Conservation (phyloP, 1,140 invertebrate species). For the Atta colombica region DNA sequence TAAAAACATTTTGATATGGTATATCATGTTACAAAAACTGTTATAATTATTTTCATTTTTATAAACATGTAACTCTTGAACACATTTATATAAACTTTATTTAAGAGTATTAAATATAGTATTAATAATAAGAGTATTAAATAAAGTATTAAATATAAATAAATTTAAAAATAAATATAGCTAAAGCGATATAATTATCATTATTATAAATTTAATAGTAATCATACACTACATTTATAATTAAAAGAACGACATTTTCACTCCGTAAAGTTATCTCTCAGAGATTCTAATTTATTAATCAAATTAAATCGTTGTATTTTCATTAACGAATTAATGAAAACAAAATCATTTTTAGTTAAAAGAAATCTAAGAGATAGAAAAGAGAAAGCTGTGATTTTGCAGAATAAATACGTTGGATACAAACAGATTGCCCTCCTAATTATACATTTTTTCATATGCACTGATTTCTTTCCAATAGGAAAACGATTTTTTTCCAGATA, state of each 20-base stretch:
- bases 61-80: neutral
- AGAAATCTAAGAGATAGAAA: slow-evolving; percentile 18
- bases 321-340: slow-evolving; percentile 24
- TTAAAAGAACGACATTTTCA: slow-evolving; percentile 23
- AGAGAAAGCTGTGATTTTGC: slow-evolving; percentile 40
- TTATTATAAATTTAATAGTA: too few relatives aligned
- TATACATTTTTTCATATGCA: slow-evolving; percentile 7
- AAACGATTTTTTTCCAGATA: neutral
- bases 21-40: neutral
- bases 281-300: slow-evolving; percentile 23
- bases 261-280: neutral
- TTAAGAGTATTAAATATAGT: neutral
- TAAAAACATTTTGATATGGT: neutral
- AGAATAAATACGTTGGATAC: slow-evolving; percentile 45
- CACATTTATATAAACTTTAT: neutral
- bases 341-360: slow-evolving; percentile 49
- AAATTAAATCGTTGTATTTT: slow-evolving; percentile 39
- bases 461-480: neutral
- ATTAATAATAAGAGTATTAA: too few relatives aligned
- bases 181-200: slow-evolving; percentile 9
- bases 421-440: slow-evolving; percentile 45
- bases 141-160: neutral
- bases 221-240: neutral
- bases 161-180: neutral
- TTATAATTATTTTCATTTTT: neutral